A percentile compares a stretch with the other conserved stretches of the same genome.
phyloP scores from a whole-genome alignment of 2,888 invertebrate species.

The Parasteatoda lunata region DNA sequence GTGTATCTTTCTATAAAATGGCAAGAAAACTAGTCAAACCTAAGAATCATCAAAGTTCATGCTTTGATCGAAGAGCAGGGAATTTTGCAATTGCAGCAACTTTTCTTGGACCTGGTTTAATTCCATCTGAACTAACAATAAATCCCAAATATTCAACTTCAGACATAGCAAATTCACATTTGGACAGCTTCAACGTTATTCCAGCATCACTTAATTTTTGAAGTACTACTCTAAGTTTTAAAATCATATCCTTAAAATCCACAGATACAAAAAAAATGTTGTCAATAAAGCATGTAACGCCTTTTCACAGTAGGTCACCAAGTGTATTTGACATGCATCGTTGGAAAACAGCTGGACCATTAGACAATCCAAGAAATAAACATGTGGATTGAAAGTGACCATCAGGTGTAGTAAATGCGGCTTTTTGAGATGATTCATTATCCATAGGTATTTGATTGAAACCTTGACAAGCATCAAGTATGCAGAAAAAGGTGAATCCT shows the following conservation, averaged over 20 bases:
- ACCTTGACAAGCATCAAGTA: background rate
- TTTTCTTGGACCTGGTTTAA: background rate
- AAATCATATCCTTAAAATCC: background rate
- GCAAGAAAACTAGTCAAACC: no score
- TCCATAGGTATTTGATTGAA: slow-evolving; percentile 17
- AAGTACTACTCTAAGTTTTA: background rate
- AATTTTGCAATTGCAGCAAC: background rate
- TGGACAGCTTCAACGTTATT: background rate
- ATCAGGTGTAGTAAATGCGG: background rate
- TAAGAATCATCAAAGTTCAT: no score
- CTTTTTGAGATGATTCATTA: background rate
- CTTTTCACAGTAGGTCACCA: background rate
- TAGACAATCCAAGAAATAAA: no score
- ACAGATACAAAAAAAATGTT: background rate
- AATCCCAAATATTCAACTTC: no score
- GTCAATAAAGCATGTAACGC: no score
- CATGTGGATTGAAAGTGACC: no score
- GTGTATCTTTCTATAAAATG: no score
- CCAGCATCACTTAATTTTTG: background rate
- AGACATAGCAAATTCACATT: no score
- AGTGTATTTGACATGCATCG: background rate
- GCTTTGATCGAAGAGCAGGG: background rate
- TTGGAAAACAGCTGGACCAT: no score
- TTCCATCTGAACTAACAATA: background rate
- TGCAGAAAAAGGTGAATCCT: no score